These are phyloP conservation scores for Furcula furcula DNA, from an alignment of 2,888 invertebrate species.

Conservation along the genomic window DNA sequence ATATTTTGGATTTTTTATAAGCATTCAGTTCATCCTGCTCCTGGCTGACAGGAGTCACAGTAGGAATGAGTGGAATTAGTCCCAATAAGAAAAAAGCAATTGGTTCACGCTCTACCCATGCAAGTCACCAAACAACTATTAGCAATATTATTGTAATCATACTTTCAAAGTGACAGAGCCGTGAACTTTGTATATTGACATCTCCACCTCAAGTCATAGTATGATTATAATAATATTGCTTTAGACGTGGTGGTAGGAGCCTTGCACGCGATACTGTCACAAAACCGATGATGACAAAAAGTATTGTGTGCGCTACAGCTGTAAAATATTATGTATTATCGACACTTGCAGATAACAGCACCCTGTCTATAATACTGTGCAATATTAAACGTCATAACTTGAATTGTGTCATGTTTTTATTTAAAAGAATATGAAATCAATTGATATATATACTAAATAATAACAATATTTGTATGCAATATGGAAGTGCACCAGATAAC, in stretches of 20 bases:
- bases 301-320: no score
- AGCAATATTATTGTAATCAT: no score
- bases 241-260: neutral
- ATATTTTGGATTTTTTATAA: neutral
- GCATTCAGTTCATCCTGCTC: no score
- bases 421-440: neutral
- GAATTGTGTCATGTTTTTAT: neutral
- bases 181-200: no score
- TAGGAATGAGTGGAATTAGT: neutral
- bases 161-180: no score
- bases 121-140: no score
- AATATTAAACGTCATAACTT: neutral
- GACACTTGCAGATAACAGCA: neutral
- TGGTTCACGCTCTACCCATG: no score
- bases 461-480: neutral
- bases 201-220: neutral
- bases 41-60: no score
- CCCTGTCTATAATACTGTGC: constrained; percentile 1
- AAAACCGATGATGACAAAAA: no score
- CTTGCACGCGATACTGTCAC: neutral
- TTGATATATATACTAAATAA: no score
- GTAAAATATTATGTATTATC: neutral
- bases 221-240: neutral
- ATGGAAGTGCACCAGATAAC: no score
- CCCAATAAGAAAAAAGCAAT: no score